Evolutionary conservation across 2,888 invertebrate species (phyloP).

Genomic region (Ferrisia virgata): DNA sequence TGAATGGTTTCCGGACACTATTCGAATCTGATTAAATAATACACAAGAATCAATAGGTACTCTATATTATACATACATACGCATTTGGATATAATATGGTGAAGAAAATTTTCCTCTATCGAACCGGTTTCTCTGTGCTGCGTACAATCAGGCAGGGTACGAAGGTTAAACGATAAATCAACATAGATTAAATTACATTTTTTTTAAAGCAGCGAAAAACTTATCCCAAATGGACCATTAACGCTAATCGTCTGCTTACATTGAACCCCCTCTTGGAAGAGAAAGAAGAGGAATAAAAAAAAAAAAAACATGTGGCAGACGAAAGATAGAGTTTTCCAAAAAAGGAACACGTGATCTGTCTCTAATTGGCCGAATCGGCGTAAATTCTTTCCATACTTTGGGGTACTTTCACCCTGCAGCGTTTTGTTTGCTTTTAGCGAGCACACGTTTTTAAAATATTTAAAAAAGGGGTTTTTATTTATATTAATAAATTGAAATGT

Average conservation of each 20-base stretch:
- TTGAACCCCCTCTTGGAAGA: background rate
- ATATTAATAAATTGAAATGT: background rate
- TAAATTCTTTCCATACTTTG: background rate
- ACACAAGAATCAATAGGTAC: background rate
- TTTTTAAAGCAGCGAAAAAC: slow-evolving; percentile 8
- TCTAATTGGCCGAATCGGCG: background rate
- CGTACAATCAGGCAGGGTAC: background rate
- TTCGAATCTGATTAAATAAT: background rate
- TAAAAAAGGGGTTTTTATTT: background rate
- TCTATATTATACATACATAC: background rate
- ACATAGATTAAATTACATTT: slow-evolving; percentile 7
- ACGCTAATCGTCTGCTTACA: background rate
- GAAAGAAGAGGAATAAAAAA: no score
- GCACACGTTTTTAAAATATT: background rate
- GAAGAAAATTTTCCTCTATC: background rate
- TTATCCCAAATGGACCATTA: background rate
- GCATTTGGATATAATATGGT: background rate
- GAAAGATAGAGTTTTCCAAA: background rate
- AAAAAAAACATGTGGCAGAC: background rate
- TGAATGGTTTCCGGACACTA: slow-evolving; percentile 15
- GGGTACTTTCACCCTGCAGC: background rate
- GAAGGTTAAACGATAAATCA: background rate
- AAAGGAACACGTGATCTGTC: background rate
- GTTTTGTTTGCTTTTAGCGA: background rate
- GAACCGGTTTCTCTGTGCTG: background rate